phyloP scores from a whole-genome alignment of 2,113 vertebrate species.

The Alligator sinensis region DNA sequence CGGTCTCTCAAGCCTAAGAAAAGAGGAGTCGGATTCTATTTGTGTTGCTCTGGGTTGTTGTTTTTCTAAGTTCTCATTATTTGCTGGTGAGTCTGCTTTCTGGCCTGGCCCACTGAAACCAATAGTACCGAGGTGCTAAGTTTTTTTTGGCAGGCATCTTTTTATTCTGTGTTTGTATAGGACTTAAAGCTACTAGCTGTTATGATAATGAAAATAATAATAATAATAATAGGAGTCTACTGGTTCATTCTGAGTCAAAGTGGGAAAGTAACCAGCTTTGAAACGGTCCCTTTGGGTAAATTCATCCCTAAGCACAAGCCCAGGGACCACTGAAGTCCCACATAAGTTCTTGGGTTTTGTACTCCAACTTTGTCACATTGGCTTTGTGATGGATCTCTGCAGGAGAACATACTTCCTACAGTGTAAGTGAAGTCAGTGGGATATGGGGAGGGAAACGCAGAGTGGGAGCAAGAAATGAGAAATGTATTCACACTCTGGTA shows the following conservation, averaged over 20 bases:
- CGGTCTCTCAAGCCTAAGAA: not conserved
- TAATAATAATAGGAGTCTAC: not conserved
- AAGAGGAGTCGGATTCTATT: constrained; percentile 29
- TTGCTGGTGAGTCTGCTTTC: constrained; percentile 35
- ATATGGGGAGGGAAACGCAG: not conserved
- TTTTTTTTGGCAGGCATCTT: not conserved
- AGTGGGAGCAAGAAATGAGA: constrained; percentile 11
- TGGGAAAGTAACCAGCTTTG: fast-evolving
- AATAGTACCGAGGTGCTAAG: not conserved
- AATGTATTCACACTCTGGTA: constrained; percentile 42
- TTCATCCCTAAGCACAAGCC: not conserved
- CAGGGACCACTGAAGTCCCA: not conserved
- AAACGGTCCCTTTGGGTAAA: not conserved
- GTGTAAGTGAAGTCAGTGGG: constrained; percentile 25
- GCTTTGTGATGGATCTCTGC: not conserved
- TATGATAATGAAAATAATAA: not conserved
- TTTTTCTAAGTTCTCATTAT: constrained; percentile 46
- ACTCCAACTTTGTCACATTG: not conserved
- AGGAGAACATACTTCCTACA: not conserved
- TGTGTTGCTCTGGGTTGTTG: constrained; percentile 27
- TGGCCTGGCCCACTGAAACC: not conserved
- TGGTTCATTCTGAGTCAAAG: not conserved
- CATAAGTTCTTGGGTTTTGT: not conserved
- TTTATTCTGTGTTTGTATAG: not conserved
- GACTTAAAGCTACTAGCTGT: not conserved